Evolutionary conservation across 2,888 invertebrate species (phyloP).

Genomic region (Fissipunctia ypsillon): DNA sequence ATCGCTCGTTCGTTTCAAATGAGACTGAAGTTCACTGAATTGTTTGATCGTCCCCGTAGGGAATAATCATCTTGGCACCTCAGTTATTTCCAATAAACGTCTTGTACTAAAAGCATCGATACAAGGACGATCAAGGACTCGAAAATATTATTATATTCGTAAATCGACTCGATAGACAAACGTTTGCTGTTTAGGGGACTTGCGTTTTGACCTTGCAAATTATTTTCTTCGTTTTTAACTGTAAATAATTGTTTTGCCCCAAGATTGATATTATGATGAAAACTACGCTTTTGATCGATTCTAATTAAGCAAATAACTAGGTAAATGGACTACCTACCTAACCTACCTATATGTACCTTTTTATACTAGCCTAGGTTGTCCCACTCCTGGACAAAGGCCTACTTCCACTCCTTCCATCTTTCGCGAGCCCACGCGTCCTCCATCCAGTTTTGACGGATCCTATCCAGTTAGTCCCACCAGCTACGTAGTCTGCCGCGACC

Average conservation of each 20-base stretch:
- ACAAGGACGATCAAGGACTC: constrained; percentile 33
- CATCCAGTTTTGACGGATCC: too few relatives aligned
- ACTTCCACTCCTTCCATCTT: too few relatives aligned
- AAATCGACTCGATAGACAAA: constrained; percentile 1
- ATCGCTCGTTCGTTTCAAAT: constrained; percentile 42
- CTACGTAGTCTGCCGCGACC: too few relatives aligned
- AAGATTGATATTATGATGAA: background rate
- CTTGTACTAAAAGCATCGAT: constrained; percentile 28
- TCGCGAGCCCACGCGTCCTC: too few relatives aligned
- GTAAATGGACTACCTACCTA: background rate
- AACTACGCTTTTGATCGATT: background rate
- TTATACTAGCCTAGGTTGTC: too few relatives aligned
- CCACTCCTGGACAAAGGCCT: too few relatives aligned
- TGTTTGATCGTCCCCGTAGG: constrained; percentile 41
- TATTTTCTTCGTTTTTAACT: background rate
- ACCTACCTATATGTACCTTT: too few relatives aligned
- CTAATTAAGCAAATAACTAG: background rate
- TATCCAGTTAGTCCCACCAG: too few relatives aligned
- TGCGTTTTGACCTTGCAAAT: background rate
- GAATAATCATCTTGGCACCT: constrained; percentile 56
- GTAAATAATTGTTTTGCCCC: background rate
- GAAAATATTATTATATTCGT: constrained; percentile 11
- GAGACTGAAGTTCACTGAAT: constrained; percentile 54
- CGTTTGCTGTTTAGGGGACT: background rate
- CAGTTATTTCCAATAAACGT: constrained; percentile 63